These are phyloP conservation scores for Lutjanus argentimaculatus DNA, from an alignment of 2,797 vertebrate genomes.

Conservation along the genomic window DNA sequence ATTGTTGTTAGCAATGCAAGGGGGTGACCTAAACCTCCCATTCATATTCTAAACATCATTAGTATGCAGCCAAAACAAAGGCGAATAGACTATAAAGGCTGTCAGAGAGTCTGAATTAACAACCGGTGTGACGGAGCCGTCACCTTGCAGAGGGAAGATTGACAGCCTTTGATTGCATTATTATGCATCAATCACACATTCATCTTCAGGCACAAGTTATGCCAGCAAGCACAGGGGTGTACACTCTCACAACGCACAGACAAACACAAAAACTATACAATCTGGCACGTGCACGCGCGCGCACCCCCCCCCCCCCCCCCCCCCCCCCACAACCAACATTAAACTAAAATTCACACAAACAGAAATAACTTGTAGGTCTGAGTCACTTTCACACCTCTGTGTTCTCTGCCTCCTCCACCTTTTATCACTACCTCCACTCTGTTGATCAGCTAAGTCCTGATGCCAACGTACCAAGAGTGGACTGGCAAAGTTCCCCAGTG, in stretches of 20 bases:
- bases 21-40: slow-evolving; percentile 58
- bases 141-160: slow-evolving; percentile 62
- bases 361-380: slow-evolving; percentile 22
- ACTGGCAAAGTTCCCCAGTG: slow-evolving; percentile 50
- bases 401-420: slow-evolving; percentile 41
- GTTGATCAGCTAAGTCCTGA: slow-evolving; percentile 40
- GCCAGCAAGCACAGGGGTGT: slow-evolving; percentile 28
- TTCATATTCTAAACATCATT: slow-evolving; percentile 65
- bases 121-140: slow-evolving; percentile 57
- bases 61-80: slow-evolving; percentile 70
- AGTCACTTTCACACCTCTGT: slow-evolving; percentile 42
- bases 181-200: slow-evolving; percentile 74
- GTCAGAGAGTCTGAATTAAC: slow-evolving; percentile 71
- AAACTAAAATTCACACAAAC: slow-evolving; percentile 8
- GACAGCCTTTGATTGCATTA: slow-evolving; percentile 80
- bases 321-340: no score
- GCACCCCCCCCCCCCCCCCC: no score
- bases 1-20: slow-evolving; percentile 51
- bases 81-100: slow-evolving; percentile 68
- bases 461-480: slow-evolving; percentile 37
- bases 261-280: slow-evolving; percentile 20
- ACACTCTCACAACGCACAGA: slow-evolving; percentile 8
- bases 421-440: slow-evolving; percentile 32
- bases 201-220: slow-evolving; percentile 51
- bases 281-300: neutral